Conservation (phyloP, 2,797 vertebrate genomes). For the Catharus ustulatus region DNA sequence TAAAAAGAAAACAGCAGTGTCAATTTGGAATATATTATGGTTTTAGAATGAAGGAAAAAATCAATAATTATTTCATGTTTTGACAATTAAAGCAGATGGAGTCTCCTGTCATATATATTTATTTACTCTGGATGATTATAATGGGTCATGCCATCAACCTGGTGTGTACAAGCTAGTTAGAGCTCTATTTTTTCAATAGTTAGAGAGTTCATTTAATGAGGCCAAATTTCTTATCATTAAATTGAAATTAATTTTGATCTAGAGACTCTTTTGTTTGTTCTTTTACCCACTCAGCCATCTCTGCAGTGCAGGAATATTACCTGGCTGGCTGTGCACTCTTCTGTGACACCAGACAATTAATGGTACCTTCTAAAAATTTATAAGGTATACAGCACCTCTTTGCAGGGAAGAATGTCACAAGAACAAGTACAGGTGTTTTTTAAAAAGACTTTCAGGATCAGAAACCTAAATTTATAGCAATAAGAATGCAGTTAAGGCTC, state of each 20-base stretch:
- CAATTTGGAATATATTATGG: neutral
- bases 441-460: neutral
- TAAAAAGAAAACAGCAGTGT: neutral
- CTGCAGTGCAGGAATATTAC: neutral
- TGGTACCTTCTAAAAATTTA: neutral
- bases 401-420: neutral
- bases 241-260: slow-evolving; percentile 15
- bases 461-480: neutral
- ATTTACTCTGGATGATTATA: slow-evolving; percentile 5
- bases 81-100: slow-evolving; percentile 22
- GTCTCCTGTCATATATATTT: neutral
- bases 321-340: neutral
- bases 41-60: neutral
- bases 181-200: neutral
- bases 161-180: neutral
- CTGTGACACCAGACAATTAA: neutral
- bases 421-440: neutral
- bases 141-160: neutral
- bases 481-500: neutral
- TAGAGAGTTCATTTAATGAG: slow-evolving; percentile 1
- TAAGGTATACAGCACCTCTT: neutral
- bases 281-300: neutral
- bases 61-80: neutral
- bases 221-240: neutral
- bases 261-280: neutral